Percentiles rank a stretch among this genome's conserved stretches.
phyloP scores from a whole-genome alignment of 2,113 vertebrate species.

The Noturus placidus region DNA sequence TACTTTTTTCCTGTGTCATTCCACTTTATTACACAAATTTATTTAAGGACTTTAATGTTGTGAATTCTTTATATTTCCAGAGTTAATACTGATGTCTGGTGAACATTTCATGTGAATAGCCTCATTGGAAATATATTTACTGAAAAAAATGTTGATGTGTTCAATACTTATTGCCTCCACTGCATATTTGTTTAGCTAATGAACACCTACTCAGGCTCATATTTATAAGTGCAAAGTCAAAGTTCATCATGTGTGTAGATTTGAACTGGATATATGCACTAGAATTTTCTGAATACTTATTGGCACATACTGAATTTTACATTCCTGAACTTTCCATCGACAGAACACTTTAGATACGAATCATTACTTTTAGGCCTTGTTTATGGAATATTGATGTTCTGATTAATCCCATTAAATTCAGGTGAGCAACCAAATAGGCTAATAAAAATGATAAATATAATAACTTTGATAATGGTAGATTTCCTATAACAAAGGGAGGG shows the following conservation, averaged over 20 bases:
- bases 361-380: background rate
- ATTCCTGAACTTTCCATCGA: background rate
- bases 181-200: too few species aligned
- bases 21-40: too few species aligned
- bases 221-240: background rate
- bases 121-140: too few species aligned
- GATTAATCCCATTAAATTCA: background rate
- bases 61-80: too few species aligned
- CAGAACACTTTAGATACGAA: background rate
- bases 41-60: too few species aligned
- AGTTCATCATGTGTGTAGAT: background rate
- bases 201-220: background rate
- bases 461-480: background rate
- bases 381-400: background rate
- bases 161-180: too few species aligned
- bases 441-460: background rate
- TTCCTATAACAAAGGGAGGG: background rate
- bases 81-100: too few species aligned
- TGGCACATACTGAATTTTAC: background rate
- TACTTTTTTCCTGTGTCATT: too few species aligned
- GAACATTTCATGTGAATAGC: too few species aligned
- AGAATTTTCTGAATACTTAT: background rate
- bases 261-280: background rate
- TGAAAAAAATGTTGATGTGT: too few species aligned
- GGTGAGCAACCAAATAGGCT: background rate